Percentiles rank a stretch among this genome's conserved stretches.
phyloP scores from a whole-genome alignment of 92 coral and sea anemone genomes.

The Phenganax stokvisi region DNA sequence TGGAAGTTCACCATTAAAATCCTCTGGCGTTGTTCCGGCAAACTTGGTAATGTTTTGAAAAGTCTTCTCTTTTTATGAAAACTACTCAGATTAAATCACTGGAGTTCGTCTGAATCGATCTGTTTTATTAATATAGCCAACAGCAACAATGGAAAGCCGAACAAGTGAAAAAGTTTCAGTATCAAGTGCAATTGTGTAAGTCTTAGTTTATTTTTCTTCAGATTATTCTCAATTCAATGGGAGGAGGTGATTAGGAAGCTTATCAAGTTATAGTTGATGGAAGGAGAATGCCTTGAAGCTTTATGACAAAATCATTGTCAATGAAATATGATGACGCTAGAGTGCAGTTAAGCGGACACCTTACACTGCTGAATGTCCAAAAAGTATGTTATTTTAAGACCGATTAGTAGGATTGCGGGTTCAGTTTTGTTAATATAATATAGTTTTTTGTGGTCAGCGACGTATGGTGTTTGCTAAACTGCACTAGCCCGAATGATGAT shows the following conservation, averaged over 20 bases:
- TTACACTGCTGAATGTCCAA: too few relatives aligned
- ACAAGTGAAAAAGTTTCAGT: constrained; percentile 15
- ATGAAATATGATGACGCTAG: too few relatives aligned
- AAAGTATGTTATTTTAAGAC: too few relatives aligned
- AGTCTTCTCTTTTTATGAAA: not conserved
- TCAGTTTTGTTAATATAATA: too few relatives aligned
- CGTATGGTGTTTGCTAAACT: too few relatives aligned
- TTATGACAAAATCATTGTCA: too few relatives aligned
- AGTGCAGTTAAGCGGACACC: too few relatives aligned
- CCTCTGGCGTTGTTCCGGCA: constrained; percentile 53
- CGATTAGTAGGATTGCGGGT: too few relatives aligned
- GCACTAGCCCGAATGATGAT: too few relatives aligned
- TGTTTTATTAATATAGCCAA: constrained; percentile 6
- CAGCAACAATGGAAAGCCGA: constrained; percentile 12
- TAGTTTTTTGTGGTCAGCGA: too few relatives aligned
- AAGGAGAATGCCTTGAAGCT: not conserved
- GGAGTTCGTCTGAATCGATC: not conserved
- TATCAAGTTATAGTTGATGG: not conserved
- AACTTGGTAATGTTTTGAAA: constrained; percentile 7
- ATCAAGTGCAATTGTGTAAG: constrained; percentile 25
- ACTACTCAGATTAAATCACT: not conserved
- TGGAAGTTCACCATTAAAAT: constrained; percentile 63
- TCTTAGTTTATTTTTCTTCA: too few relatives aligned
- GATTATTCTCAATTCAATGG: not conserved
- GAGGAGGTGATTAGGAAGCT: not conserved